These are phyloP conservation scores for Clarias fuscus DNA, from an alignment of 2,797 vertebrate genomes.

Conservation along the genomic window DNA sequence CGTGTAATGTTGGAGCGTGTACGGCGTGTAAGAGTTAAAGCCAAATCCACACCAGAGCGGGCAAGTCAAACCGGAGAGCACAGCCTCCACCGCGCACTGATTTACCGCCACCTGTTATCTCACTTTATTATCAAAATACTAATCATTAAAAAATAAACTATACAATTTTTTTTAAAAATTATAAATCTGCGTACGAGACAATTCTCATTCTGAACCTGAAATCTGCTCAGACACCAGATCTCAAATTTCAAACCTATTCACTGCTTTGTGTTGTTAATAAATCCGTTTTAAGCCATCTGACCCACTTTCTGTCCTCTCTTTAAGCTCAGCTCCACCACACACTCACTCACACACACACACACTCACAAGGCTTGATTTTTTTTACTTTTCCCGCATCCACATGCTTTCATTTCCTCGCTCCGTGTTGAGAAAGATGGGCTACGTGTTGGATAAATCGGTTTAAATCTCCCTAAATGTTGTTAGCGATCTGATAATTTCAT, in stretches of 20 bases:
- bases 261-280: slow-evolving; percentile 31
- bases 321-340: slow-evolving; percentile 28
- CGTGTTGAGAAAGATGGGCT: not conserved
- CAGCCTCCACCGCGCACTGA: not conserved
- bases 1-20: not conserved
- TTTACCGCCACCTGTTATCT: slow-evolving; percentile 18
- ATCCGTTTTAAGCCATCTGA: slow-evolving; percentile 36
- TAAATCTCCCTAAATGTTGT: slow-evolving; percentile 27
- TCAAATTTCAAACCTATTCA: slow-evolving; percentile 13
- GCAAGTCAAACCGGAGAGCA: not conserved
- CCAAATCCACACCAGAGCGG: not conserved
- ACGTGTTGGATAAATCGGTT: slow-evolving; percentile 22
- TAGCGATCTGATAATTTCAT: slow-evolving; percentile 8
- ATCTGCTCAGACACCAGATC: slow-evolving; percentile 10
- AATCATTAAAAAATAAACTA: not conserved
- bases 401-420: slow-evolving; percentile 21
- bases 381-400: slow-evolving; percentile 32
- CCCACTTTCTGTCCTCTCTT: slow-evolving; percentile 36
- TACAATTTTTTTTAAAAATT: no score
- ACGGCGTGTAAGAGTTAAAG: not conserved
- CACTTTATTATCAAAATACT: not conserved
- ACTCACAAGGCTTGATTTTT: slow-evolving; percentile 16
- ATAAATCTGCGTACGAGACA: not conserved
- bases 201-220: not conserved
- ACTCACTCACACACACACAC: not conserved